Base-by-base conservation (phyloP, 2,113 vertebrate species). In the Irena cyanogastra region DNA sequence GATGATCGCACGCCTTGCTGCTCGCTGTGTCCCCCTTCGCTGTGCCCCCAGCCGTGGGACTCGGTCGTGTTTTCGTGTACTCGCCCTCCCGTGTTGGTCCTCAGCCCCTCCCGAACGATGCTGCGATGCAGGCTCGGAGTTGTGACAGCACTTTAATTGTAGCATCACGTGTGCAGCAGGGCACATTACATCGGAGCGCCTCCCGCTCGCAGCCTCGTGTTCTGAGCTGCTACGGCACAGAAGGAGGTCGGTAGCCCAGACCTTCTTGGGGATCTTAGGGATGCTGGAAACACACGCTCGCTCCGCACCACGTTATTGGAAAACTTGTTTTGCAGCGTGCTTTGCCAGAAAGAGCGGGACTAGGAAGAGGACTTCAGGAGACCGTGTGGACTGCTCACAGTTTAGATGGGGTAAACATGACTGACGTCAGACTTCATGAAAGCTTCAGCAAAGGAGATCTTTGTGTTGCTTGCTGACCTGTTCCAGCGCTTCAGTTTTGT, bases 11-110 rank as follows among this genome's bases (percentile, higher is more conserved):
- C 4, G 17, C n/a, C 71, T 61, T 31, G 14, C 47, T 74, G 59
- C n/a, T 76, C 9, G 2, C 22, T 13, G 35, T 65, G 28, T 23
- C 47, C 74, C 35, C 23, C 7, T 11, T 33, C 15, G 24, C 17
- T 3, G 53, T 84, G 44, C 35, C 68, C 56, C 54, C 30, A 50
- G 76, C 80, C 18, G 28, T 35, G 68, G 83, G 68, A 74, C 9
- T 1, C 0, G 3, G 22, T 42, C 4, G 3, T 3, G 1, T 77
- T 89, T 80, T 54, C 44, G 3, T 76, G 39, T 33, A 0, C 19
- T 95, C 5, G 4, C 47, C 33, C 57, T n/a, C 65, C 74, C 24
- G 8, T 19, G 41, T 7, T 19, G 49, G 41, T 45, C 52, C 75
- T 56, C 35, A 37, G 50, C 63, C 61, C 47, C 66, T 66, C 39